These are phyloP conservation scores for Pterois miles DNA, from an alignment of 2,797 vertebrate genomes.

Conservation along the genomic window DNA sequence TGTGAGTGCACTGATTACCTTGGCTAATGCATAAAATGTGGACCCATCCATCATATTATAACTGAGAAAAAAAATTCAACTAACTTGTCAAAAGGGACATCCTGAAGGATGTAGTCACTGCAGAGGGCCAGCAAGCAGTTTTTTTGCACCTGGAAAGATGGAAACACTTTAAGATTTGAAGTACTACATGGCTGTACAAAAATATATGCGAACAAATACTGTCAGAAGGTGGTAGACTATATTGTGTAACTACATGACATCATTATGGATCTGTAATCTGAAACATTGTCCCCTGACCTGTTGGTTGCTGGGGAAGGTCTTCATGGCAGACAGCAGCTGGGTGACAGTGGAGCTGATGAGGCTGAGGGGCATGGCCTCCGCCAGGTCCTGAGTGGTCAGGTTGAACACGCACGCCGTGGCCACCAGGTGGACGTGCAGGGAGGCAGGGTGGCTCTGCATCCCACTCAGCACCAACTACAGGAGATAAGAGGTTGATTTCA, in stretches of 20 bases:
- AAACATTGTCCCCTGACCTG: slow-evolving; percentile 80
- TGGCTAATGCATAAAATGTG: slow-evolving; percentile 6
- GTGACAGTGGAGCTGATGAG: slow-evolving; percentile 88
- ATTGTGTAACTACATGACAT: neutral
- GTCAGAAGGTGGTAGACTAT: neutral
- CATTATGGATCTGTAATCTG: neutral
- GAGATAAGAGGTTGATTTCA: slow-evolving; percentile 2
- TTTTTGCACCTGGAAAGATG: slow-evolving; percentile 88
- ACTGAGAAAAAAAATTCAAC: slow-evolving; percentile 42
- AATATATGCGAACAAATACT: neutral
- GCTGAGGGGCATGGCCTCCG: slow-evolving; percentile 87
- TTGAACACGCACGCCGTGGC: slow-evolving; percentile 93
- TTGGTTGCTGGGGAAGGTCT: slow-evolving; percentile 90
- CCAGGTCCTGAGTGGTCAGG: slow-evolving; percentile 90
- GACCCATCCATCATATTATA: neutral
- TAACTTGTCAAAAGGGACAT: slow-evolving; percentile 95
- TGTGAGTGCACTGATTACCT: slow-evolving; percentile 23
- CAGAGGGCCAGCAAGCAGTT: slow-evolving; percentile 94
- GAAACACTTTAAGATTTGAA: slow-evolving; percentile 19
- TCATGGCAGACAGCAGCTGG: slow-evolving; percentile 90
- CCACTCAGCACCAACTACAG: slow-evolving; percentile 89
- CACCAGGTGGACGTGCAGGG: slow-evolving; percentile 90
- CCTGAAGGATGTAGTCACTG: slow-evolving; percentile 94
- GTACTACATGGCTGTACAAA: neutral
- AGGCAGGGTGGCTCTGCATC: slow-evolving; percentile 91